A percentile compares a stretch with the other conserved stretches of the same genome.
These are phyloP conservation scores for Melanaphis sacchari DNA, from an alignment of 1,140 invertebrate genomes.

Conservation along the genomic window DNA sequence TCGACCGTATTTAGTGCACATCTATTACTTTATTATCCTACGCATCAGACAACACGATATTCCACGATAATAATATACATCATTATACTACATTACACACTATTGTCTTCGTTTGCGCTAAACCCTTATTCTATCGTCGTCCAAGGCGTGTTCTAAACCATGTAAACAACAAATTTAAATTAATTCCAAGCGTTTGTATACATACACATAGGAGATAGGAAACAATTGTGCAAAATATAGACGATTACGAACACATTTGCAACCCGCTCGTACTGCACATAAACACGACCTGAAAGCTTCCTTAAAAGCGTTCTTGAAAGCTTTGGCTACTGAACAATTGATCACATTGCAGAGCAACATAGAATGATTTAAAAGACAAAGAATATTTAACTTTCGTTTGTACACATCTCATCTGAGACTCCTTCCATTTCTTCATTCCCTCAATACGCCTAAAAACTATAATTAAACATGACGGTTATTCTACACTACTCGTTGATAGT, in stretches of 20 bases:
- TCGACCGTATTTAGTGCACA: background rate
- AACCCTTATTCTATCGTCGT: background rate
- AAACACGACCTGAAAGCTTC: background rate
- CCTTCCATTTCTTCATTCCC: too few relatives aligned
- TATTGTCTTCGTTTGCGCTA: background rate
- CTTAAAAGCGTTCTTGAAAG: background rate
- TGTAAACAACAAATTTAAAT: slow-evolving; percentile 16
- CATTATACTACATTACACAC: slow-evolving; percentile 14
- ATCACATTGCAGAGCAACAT: background rate
- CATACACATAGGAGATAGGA: background rate
- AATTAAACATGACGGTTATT: background rate
- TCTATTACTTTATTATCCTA: background rate
- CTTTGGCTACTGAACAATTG: background rate
- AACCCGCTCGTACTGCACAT: background rate
- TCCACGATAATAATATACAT: background rate
- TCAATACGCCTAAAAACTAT: background rate
- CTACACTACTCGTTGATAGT: background rate
- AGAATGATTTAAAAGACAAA: background rate
- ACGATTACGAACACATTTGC: background rate
- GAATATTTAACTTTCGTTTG: background rate
- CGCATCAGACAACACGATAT: background rate
- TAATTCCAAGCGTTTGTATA: background rate
- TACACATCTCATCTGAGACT: background rate
- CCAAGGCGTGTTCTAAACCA: background rate
- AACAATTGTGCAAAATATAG: background rate